Base-by-base conservation (phyloP, 2,888 invertebrate species). In the Volucella bombylans region DNA sequence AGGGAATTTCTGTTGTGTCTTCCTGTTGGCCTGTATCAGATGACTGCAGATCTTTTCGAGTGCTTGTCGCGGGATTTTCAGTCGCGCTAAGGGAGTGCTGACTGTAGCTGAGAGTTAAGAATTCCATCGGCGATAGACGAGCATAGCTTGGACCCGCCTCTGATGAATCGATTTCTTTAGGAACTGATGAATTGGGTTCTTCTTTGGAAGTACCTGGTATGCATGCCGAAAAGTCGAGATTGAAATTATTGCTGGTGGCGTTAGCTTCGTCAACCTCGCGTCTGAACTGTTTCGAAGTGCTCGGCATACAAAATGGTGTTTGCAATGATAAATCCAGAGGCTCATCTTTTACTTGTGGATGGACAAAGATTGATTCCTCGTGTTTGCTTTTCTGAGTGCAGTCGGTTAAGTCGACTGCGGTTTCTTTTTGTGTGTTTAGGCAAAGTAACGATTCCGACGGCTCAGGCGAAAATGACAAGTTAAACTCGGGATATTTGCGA, bases 1-100 rank as follows among this genome's bases (percentile, higher is more conserved):
- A 39, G 3, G 90, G 89, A 31, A 89, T 83, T n/a, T 77, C 23
- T 4, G 87, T 82, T 11, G 68, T 14, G 83, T 88, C 88, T 11
- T 68, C 38, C 67, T 72, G 67, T 14, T 64, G 68, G 1, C 8
- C 45, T 4, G 41, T 72, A 59, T 72, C 45, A 8, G 81, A 64
- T 41, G 68, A 54, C n/a, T 68, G 57, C 4, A 62, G n/a, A 2
- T 62, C 47, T 0, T 31, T 10, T 47, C 67, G 71, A 8, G 64
- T 61, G 18, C 69, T 80, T 11, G 47, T 12, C 11, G 39, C 15
- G 1, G 41, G 4, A 14, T 12, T 12, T 14, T 15, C 39, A 1
- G 15, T 23, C 1, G 76, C 62, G 9, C 8, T 39, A 4, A 71
- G 38, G 1, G 85, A 81, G 8, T 62, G 12, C 52, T 85, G 81